Percentiles rank a stretch among this genome's conserved stretches.
phyloP scores from a whole-genome alignment of 2,113 vertebrate genomes.

The Pteruthius melanotis region DNA sequence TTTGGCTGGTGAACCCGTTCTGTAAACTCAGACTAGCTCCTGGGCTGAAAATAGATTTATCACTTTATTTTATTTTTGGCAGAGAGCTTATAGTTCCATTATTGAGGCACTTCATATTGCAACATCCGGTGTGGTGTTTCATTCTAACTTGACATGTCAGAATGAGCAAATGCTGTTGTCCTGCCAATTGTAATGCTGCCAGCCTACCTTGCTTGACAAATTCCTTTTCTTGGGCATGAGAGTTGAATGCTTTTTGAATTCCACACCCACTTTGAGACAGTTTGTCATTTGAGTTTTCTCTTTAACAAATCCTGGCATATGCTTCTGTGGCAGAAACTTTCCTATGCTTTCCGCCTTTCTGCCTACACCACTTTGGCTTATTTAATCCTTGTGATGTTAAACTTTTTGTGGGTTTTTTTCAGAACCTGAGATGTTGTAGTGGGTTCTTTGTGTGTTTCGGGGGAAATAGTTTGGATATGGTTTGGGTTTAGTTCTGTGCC shows the following conservation, averaged over 20 bases:
- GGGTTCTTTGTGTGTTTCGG: background rate
- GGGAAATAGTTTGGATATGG: background rate
- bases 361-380: background rate
- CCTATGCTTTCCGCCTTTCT: background rate
- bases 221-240: background rate
- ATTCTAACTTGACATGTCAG: background rate
- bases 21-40: background rate
- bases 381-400: background rate
- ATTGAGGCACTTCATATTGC: background rate
- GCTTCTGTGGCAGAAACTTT: background rate
- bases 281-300: background rate
- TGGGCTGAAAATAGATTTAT: background rate
- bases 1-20: conserved; percentile 12
- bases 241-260: background rate
- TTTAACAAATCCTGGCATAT: background rate
- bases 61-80: conserved; percentile 14
- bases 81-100: background rate
- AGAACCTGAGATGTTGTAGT: background rate
- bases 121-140: background rate
- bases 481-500: background rate
- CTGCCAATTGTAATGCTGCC: background rate
- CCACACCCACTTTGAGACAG: background rate
- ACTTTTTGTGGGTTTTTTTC: fast-evolving
- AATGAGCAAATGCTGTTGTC: background rate
- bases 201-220: background rate